Conservation (phyloP, 2,888 invertebrate species). For the Sarcophaga rosellei region DNA sequence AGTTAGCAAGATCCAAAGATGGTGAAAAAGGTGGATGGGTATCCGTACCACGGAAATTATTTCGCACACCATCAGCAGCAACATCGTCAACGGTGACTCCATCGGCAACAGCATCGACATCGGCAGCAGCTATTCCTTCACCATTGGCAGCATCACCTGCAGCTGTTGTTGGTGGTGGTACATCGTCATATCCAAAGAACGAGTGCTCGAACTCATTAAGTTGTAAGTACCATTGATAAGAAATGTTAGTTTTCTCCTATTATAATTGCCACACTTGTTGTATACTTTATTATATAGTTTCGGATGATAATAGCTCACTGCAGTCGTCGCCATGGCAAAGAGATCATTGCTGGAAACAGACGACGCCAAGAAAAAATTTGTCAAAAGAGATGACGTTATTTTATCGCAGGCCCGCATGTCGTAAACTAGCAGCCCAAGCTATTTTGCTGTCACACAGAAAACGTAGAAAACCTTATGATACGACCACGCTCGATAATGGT, state of each 20-base stretch:
- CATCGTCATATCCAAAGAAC: slow-evolving; percentile 83
- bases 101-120: slow-evolving; percentile 76
- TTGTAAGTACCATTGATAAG: slow-evolving; percentile 82
- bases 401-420: slow-evolving; percentile 77
- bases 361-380: slow-evolving; percentile 87
- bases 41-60: slow-evolving; percentile 93
- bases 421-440: slow-evolving; percentile 73
- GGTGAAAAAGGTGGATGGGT: slow-evolving; percentile 94
- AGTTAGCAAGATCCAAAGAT: slow-evolving; percentile 88
- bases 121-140: slow-evolving; percentile 56
- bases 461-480: slow-evolving; percentile 86
- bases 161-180: slow-evolving; percentile 33
- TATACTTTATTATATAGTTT: slow-evolving; percentile 83
- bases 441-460: slow-evolving; percentile 81
- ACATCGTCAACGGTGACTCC: slow-evolving; percentile 83
- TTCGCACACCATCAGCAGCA: slow-evolving; percentile 91
- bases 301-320: slow-evolving; percentile 94
- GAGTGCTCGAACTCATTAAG: slow-evolving; percentile 91
- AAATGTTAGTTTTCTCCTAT: neutral
- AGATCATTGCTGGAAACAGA: slow-evolving; percentile 94
- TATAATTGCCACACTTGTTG: neutral
- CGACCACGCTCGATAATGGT: slow-evolving; percentile 43
- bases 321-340: slow-evolving; percentile 95
- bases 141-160: slow-evolving; percentile 42
- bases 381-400: slow-evolving; percentile 88